A percentile compares a stretch with the other conserved stretches of the same genome.
phyloP scores from a whole-genome alignment of 2,113 vertebrate species.

The Oncorhynchus clarkii region DNA sequence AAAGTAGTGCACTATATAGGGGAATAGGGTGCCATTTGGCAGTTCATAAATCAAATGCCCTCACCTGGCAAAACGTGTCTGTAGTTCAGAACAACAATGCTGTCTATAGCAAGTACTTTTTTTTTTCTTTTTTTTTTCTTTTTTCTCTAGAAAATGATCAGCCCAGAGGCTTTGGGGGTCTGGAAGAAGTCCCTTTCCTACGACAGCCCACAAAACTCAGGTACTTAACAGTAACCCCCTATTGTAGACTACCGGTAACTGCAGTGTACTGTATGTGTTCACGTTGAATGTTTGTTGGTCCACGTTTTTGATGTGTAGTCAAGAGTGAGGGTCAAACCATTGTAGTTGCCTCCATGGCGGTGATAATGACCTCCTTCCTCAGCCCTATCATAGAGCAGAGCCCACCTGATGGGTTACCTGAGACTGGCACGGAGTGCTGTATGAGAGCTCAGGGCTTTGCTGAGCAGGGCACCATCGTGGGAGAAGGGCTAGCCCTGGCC shows the following conservation, averaged over 20 bases:
- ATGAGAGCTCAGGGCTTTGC: not conserved
- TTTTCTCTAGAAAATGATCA: slow-evolving; percentile 65
- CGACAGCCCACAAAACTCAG: slow-evolving; percentile 76
- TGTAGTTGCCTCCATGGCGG: not conserved
- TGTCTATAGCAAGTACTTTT: too few species aligned
- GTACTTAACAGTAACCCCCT: slow-evolving; percentile 59
- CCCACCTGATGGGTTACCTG: slow-evolving; percentile 37
- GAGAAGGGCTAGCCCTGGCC: slow-evolving; percentile 31
- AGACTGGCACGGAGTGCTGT: not conserved
- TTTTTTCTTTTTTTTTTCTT: not conserved
- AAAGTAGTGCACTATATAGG: not conserved
- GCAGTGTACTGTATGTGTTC: not conserved
- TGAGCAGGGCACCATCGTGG: slow-evolving; percentile 57
- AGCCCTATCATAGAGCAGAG: slow-evolving; percentile 77
- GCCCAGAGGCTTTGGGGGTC: slow-evolving; percentile 35
- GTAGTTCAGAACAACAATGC: too few species aligned
- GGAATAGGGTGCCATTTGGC: too few species aligned
- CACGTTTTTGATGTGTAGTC: not conserved
- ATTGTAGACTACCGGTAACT: too few species aligned
- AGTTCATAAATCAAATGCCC: too few species aligned
- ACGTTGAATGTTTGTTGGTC: not conserved
- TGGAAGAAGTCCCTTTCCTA: slow-evolving; percentile 59
- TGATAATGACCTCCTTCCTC: not conserved
- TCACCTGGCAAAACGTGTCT: too few species aligned
- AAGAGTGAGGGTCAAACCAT: not conserved